A percentile compares a stretch with the other conserved stretches of the same genome.
Conservation (phyloP, 1,140 invertebrate genomes). For the Nilaparvata lugens region DNA sequence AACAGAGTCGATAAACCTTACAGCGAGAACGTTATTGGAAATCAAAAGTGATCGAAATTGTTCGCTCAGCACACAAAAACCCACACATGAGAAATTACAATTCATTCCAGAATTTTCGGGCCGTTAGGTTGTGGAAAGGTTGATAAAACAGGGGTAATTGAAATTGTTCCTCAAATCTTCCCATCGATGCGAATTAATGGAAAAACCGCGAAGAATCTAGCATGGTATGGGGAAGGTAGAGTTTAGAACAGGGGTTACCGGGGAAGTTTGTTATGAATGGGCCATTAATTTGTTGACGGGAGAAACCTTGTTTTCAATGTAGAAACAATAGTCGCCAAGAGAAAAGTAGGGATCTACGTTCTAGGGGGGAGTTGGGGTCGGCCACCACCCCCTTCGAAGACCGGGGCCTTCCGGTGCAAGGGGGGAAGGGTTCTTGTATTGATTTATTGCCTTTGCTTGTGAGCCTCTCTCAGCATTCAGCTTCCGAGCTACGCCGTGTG, state of each 20-base stretch:
- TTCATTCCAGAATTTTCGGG: too few species aligned
- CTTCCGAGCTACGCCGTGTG: conserved; percentile 8
- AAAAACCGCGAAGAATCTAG: neutral
- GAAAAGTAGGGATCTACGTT: neutral
- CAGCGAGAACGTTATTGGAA: too few species aligned
- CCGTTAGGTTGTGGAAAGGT: neutral
- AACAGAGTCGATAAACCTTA: too few species aligned
- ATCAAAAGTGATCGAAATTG: too few species aligned
- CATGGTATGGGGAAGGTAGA: neutral
- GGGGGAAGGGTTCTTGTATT: conserved; percentile 4
- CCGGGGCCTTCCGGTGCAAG: neutral
- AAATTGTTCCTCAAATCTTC: neutral
- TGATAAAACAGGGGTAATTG: conserved; percentile 1
- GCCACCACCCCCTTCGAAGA: conserved; percentile 1
- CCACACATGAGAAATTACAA: too few species aligned
- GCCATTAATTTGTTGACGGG: conserved; percentile 4
- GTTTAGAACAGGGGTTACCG: neutral
- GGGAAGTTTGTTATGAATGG: neutral
- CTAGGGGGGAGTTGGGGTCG: conserved; percentile 1
- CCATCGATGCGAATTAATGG: neutral
- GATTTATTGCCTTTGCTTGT: conserved; percentile 15
- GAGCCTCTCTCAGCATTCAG: neutral
- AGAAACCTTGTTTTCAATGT: conserved; percentile 4
- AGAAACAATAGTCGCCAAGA: neutral
- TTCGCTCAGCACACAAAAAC: too few species aligned